Evolutionary conservation across 1,140 invertebrate genomes (phyloP).

Genomic region (Drosophila elegans): DNA sequence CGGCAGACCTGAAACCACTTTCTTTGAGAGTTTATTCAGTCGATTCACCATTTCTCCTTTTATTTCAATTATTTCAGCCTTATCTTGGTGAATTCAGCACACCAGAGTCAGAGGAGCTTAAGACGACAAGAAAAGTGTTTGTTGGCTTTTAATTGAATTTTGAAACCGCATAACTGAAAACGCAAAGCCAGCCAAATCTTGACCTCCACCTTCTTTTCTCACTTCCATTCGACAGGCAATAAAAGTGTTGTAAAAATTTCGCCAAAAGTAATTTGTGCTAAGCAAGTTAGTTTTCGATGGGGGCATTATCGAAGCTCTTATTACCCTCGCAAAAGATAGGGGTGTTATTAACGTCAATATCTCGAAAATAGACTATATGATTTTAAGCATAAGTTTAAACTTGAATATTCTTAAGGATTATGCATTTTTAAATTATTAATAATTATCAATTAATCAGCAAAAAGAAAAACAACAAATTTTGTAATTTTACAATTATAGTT

Average conservation of each 20-base stretch:
- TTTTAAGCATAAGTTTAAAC: too few species aligned
- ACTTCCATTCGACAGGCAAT: conserved; percentile 73
- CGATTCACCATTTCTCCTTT: conserved; percentile 7
- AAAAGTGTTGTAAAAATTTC: conserved; percentile 76
- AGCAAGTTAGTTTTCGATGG: background rate
- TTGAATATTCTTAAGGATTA: too few species aligned
- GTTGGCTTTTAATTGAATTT: conserved; percentile 82
- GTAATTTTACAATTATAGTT: background rate
- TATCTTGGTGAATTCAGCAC: conserved; percentile 42
- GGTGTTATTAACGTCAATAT: too few species aligned
- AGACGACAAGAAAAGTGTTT: conserved; percentile 63
- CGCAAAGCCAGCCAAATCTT: conserved; percentile 75
- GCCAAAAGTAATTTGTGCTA: conserved; percentile 66
- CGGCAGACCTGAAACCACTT: conserved; percentile 2
- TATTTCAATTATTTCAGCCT: conserved; percentile 31
- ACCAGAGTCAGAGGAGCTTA: conserved; percentile 8
- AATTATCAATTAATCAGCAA: background rate
- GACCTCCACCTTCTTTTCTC: conserved; percentile 35
- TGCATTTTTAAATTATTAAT: too few species aligned
- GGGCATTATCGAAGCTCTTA: background rate
- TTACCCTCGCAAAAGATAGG: background rate
- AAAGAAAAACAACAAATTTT: background rate
- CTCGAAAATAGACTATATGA: too few species aligned
- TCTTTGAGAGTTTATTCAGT: conserved; percentile 18
- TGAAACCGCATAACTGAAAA: conserved; percentile 80